Conservation (phyloP, 2,888 invertebrate genomes). For the Drosophila hamatofila region DNA sequence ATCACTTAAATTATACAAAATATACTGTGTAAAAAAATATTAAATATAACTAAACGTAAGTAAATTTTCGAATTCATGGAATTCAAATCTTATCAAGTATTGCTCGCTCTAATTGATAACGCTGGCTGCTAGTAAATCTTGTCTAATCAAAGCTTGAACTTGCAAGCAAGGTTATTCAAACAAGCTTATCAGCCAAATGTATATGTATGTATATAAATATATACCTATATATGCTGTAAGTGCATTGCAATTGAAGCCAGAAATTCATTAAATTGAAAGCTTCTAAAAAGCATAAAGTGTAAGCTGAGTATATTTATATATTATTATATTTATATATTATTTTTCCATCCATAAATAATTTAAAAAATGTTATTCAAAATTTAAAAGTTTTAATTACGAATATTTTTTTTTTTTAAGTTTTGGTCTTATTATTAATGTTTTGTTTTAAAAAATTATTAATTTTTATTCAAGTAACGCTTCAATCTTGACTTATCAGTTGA, state of each 20-base stretch:
- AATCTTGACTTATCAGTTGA: slow-evolving; percentile 2
- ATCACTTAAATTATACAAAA: too few species aligned
- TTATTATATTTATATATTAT: background rate
- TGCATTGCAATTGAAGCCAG: background rate
- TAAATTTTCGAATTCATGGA: background rate
- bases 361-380: background rate
- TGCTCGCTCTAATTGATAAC: slow-evolving; percentile 8
- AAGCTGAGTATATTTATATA: background rate
- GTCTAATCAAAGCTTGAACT: slow-evolving; percentile 13
- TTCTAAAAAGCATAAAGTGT: background rate
- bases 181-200: slow-evolving; percentile 8
- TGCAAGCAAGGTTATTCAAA: slow-evolving; percentile 26
- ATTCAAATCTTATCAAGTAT: slow-evolving; percentile 1
- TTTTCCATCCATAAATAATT: background rate
- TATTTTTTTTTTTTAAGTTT: background rate
- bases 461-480: background rate
- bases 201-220: background rate
- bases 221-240: background rate
- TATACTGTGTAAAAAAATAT: too few species aligned
- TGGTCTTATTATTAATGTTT: too few species aligned
- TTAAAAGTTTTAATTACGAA: background rate
- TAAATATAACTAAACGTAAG: background rate
- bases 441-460: too few species aligned
- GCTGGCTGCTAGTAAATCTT: background rate
- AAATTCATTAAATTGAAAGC: background rate